phyloP scores from a whole-genome alignment of 1,140 invertebrate species.

The Thalassaphorura encarpata region DNA sequence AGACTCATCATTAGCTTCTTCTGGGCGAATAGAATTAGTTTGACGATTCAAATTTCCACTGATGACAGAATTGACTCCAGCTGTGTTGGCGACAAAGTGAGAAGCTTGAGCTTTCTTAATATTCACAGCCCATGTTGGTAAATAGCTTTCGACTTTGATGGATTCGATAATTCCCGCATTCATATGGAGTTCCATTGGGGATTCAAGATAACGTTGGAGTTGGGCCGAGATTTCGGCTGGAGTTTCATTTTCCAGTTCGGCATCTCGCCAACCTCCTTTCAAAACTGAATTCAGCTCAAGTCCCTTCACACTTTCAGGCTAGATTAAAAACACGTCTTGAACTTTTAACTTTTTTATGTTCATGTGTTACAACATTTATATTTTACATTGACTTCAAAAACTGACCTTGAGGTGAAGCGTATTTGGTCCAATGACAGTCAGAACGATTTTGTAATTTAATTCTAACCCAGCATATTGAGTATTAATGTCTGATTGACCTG shows the following conservation, averaged over 20 bases:
- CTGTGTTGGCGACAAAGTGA: constrained; percentile 1
- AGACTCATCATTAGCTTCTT: constrained; percentile 18
- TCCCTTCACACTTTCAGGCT: constrained; percentile 1
- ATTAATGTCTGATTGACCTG: background rate
- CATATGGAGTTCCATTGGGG: background rate
- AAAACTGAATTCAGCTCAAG: background rate
- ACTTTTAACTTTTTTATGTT: background rate
- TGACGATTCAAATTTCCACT: constrained; percentile 29
- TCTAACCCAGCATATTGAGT: background rate
- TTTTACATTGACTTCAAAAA: constrained; percentile 2
- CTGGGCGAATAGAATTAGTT: constrained; percentile 21
- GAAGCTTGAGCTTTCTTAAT: background rate
- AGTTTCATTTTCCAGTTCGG: constrained; percentile 1
- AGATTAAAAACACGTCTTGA: background rate
- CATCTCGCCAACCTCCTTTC: constrained; percentile 2
- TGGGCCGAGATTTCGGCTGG: background rate
- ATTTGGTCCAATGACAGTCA: background rate
- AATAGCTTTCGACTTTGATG: background rate
- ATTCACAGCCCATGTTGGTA: constrained; percentile 2
- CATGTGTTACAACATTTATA: background rate
- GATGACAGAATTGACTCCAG: background rate
- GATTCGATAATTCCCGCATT: background rate
- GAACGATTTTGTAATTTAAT: background rate
- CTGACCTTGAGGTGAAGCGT: background rate
- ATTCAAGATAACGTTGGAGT: background rate